Percentiles rank a stretch among this genome's conserved stretches.
Conservation (phyloP, 2,888 invertebrate species). For the Colostygia pectinataria region DNA sequence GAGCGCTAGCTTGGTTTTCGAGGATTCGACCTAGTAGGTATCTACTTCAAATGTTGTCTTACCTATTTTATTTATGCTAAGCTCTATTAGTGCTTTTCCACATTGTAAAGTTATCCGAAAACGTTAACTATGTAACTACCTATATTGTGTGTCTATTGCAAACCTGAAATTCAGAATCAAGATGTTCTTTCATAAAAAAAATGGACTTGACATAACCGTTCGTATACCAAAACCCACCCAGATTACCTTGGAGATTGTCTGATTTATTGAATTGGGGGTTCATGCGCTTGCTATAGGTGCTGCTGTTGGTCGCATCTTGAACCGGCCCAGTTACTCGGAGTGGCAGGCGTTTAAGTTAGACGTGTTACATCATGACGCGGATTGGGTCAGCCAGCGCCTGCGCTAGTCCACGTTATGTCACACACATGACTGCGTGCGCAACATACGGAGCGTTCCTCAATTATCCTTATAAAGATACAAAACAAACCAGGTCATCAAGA, state of each 20-base stretch:
- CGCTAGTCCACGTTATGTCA: slow-evolving; percentile 70
- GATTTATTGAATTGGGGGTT: slow-evolving; percentile 25
- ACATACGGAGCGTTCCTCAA: slow-evolving; percentile 48
- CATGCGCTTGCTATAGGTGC: slow-evolving; percentile 29
- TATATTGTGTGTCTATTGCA: too few relatives aligned
- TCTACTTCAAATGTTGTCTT: too few relatives aligned
- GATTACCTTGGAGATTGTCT: slow-evolving; percentile 15
- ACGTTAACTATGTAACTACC: too few relatives aligned
- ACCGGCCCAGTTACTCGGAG: slow-evolving; percentile 64
- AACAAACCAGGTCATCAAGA: slow-evolving; percentile 21
- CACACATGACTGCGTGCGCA: slow-evolving; percentile 51
- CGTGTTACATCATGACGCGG: slow-evolving; percentile 60
- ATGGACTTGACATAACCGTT: too few relatives aligned
- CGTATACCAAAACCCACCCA: too few relatives aligned
- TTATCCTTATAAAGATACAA: slow-evolving; percentile 33
- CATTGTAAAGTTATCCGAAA: too few relatives aligned
- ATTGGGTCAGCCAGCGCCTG: slow-evolving; percentile 68
- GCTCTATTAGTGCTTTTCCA: too few relatives aligned
- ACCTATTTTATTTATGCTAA: too few relatives aligned
- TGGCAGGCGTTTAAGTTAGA: slow-evolving; percentile 44
- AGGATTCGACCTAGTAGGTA: too few relatives aligned
- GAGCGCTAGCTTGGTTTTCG: too few relatives aligned
- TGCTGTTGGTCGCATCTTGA: slow-evolving; percentile 64
- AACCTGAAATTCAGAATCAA: not conserved
- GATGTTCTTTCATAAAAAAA: too few relatives aligned